phyloP scores from a whole-genome alignment of 2,888 invertebrate genomes.

The Lasioglossum oenotherae region DNA sequence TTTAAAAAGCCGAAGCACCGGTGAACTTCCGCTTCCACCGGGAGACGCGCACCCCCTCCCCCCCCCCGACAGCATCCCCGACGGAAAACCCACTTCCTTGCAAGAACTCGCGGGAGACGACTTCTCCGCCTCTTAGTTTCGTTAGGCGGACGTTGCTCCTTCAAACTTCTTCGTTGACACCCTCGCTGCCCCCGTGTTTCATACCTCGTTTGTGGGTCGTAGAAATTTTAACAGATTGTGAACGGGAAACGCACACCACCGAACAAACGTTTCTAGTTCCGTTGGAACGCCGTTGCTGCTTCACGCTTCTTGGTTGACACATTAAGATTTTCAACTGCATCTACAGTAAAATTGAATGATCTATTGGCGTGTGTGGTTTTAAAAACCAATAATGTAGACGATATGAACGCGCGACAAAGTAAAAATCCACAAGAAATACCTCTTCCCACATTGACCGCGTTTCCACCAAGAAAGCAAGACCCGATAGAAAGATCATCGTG shows the following conservation, averaged over 20 bases:
- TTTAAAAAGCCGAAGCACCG: constrained; percentile 78
- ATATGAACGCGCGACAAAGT: no score
- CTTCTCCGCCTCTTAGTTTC: background rate
- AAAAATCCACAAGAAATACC: background rate
- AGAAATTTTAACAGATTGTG: background rate
- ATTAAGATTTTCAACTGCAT: background rate
- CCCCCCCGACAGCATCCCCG: constrained; percentile 32
- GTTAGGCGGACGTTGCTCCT: background rate
- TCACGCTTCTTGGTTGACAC: background rate
- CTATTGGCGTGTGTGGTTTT: background rate
- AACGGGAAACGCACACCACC: background rate
- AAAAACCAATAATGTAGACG: no score
- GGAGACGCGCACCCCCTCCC: constrained; percentile 65
- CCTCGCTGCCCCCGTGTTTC: background rate
- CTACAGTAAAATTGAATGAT: background rate
- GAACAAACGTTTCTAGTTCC: background rate
- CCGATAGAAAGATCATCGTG: background rate
- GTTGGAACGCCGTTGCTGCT: background rate
- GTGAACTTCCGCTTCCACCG: constrained; percentile 81
- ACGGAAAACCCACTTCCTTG: background rate
- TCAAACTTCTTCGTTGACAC: background rate
- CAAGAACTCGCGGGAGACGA: background rate
- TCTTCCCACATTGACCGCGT: background rate
- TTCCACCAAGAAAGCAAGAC: background rate
- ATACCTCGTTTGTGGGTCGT: background rate